These are phyloP conservation scores for Chaetorhynchus papuensis DNA, from an alignment of 2,113 vertebrate species.

Conservation along the genomic window DNA sequence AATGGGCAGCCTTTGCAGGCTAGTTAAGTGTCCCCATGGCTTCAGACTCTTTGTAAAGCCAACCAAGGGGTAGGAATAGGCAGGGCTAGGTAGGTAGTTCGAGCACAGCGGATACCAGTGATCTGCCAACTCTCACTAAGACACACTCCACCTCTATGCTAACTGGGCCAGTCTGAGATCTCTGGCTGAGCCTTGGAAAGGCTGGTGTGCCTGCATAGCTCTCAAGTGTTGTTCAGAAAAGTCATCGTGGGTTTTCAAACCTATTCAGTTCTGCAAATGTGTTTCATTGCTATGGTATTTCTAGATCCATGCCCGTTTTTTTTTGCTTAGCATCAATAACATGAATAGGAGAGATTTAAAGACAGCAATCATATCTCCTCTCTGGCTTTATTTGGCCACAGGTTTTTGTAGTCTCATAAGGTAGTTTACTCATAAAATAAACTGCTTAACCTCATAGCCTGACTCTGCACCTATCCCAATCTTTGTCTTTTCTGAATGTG, in stretches of 20 bases:
- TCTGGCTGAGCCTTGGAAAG: neutral
- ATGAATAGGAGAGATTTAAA: neutral
- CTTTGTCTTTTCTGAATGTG: neutral
- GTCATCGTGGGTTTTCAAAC: neutral
- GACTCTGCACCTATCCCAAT: neutral
- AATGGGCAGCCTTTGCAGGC: neutral
- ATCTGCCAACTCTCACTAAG: neutral
- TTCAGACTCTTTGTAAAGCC: neutral
- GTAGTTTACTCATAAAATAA: neutral
- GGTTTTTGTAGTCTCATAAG: neutral
- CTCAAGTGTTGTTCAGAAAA: neutral
- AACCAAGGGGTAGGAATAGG: neutral
- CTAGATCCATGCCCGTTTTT: neutral
- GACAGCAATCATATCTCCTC: neutral
- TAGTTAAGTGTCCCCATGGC: neutral
- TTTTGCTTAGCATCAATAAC: neutral
- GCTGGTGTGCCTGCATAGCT: neutral
- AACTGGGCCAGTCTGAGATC: neutral
- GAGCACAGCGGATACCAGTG: neutral
- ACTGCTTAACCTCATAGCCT: neutral
- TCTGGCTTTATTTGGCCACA: neutral
- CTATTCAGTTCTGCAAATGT: neutral
- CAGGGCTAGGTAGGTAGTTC: neutral
- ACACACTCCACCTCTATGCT: neutral
- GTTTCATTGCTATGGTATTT: neutral